These are phyloP conservation scores for Drosophila fulvimacula DNA, from an alignment of 2,888 invertebrate species.

Conservation along the genomic window DNA sequence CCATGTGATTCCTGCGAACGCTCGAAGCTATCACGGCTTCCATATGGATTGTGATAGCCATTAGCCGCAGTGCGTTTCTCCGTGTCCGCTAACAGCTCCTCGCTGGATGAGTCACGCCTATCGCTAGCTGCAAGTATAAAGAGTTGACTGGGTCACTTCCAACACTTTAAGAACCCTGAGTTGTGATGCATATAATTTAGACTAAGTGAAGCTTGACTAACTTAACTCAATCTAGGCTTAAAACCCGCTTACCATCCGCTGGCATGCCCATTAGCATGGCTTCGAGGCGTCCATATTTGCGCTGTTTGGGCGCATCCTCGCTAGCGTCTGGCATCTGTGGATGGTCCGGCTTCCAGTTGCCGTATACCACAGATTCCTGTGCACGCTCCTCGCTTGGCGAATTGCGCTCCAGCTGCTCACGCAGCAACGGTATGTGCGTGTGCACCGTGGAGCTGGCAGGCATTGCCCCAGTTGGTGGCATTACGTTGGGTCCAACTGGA, in stretches of 20 bases:
- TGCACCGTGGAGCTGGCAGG: constrained; percentile 63
- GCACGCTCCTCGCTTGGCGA: constrained; percentile 27
- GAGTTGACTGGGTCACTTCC: neutral
- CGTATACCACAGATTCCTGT: constrained; percentile 76
- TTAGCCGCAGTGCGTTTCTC: constrained; percentile 32
- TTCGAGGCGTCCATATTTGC: constrained; percentile 63
- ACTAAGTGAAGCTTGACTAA: neutral
- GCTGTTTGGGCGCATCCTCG: constrained; percentile 47
- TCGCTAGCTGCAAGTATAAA: constrained; percentile 37
- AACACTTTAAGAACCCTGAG: too few relatives aligned
- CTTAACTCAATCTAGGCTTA: neutral
- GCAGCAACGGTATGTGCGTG: constrained; percentile 65
- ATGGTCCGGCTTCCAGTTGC: constrained; percentile 79
- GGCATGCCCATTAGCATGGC: constrained; percentile 73
- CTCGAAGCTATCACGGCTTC: constrained; percentile 54
- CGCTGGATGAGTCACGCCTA: constrained; percentile 38
- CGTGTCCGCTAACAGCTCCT: constrained; percentile 37
- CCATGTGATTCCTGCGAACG: constrained; percentile 50
- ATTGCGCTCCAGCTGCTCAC: constrained; percentile 42
- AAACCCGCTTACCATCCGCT: constrained; percentile 45
- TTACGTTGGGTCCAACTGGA: constrained; percentile 12
- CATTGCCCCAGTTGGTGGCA: constrained; percentile 14
- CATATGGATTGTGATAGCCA: constrained; percentile 37
- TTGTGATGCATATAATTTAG: neutral
- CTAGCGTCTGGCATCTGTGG: constrained; percentile 60